Conservation (phyloP, 1,140 invertebrate species). For the Antheraea mylitta region DNA sequence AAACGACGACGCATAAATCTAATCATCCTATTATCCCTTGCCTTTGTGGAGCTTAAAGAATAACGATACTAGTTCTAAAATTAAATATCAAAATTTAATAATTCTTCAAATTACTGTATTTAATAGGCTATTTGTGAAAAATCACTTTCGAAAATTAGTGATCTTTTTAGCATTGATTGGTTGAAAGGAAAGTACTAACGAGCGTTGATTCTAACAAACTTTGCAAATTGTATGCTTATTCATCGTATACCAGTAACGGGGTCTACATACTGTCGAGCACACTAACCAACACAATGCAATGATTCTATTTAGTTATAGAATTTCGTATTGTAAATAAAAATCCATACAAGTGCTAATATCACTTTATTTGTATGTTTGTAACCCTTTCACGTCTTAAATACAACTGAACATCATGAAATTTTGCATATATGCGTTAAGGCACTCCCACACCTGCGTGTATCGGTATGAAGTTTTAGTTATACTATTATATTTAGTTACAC, state of each 20-base stretch:
- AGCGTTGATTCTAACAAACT: slow-evolving; percentile 27
- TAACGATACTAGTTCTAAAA: neutral
- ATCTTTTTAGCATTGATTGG: slow-evolving; percentile 27
- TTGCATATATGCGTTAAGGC: no score
- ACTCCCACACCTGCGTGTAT: no score
- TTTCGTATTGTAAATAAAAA: neutral
- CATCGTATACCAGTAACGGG: slow-evolving; percentile 15
- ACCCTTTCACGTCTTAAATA: no score
- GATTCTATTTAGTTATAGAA: neutral
- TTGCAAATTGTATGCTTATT: slow-evolving; percentile 31
- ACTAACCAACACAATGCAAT: neutral
- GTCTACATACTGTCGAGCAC: neutral
- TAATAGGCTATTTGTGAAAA: neutral
- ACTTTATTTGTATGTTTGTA: no score
- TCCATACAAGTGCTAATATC: no score
- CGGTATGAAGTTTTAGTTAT: no score
- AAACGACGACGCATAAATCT: no score
- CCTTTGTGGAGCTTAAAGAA: no score
- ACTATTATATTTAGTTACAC: no score
- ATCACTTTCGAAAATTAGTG: slow-evolving; percentile 22
- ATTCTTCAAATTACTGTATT: neutral
- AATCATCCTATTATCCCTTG: no score
- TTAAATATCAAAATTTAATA: neutral
- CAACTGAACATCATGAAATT: no score
- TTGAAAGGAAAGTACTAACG: slow-evolving; percentile 26